phyloP scores from a whole-genome alignment of 1,140 invertebrate genomes.

The Asbolus verrucosus region DNA sequence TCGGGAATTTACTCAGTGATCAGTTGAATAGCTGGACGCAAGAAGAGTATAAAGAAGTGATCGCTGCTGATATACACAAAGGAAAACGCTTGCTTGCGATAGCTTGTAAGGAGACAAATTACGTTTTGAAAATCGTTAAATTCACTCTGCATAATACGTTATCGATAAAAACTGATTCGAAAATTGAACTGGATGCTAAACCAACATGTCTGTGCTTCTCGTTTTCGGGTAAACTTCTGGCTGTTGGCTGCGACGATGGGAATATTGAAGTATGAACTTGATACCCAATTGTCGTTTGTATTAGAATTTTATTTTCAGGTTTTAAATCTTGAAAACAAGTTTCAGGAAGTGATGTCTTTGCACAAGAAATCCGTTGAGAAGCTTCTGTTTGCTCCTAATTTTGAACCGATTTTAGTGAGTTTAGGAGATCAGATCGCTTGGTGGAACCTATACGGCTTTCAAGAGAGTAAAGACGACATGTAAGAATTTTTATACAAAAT shows the following conservation, averaged over 20 bases:
- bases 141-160: neutral
- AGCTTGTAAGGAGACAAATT: neutral
- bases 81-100: conserved; percentile 3
- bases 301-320: conserved; percentile 10
- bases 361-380: conserved; percentile 47
- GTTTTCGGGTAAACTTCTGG: conserved; percentile 32
- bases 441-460: conserved; percentile 49
- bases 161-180: too few relatives aligned
- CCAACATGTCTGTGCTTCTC: conserved; percentile 10
- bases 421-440: conserved; percentile 50
- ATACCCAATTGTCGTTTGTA: neutral
- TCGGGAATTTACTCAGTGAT: neutral
- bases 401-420: conserved; percentile 52
- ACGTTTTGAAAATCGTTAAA: neutral
- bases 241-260: conserved; percentile 39
- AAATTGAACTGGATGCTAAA: neutral
- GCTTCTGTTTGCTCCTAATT: conserved; percentile 48
- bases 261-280: conserved; percentile 34
- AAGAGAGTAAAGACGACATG: too few relatives aligned
- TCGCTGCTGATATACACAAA: neutral
- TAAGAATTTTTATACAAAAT: too few relatives aligned
- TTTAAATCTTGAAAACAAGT: conserved; percentile 8
- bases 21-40: neutral
- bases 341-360: neutral
- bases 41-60: neutral